Evolutionary conservation across 92 coral and sea anemone genomes (phyloP).

Genomic region (Anthopleura xanthogrammica): DNA sequence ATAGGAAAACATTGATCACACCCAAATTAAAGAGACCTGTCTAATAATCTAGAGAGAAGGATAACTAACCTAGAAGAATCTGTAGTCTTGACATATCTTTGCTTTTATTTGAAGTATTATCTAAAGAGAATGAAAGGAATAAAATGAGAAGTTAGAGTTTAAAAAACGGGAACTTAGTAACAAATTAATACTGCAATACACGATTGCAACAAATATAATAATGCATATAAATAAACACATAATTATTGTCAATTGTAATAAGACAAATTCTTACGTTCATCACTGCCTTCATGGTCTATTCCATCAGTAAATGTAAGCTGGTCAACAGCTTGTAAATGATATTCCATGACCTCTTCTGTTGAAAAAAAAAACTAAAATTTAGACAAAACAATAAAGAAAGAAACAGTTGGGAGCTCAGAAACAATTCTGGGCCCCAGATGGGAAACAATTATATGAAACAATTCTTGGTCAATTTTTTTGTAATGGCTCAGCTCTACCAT

Average conservation of each 20-base stretch:
- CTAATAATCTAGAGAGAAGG: background rate
- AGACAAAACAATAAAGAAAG: background rate
- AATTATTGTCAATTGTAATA: too few relatives aligned
- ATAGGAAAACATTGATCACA: too few relatives aligned
- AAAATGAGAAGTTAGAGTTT: background rate
- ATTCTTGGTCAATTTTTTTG: too few relatives aligned
- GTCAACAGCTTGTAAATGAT: slow-evolving; percentile 89
- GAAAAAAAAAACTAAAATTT: background rate
- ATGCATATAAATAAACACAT: too few relatives aligned
- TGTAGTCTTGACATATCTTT: slow-evolving; percentile 30
- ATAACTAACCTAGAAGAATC: slow-evolving; percentile 21
- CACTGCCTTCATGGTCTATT: slow-evolving; percentile 39
- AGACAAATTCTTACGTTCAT: slow-evolving; percentile 20
- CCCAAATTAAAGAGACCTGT: too few relatives aligned
- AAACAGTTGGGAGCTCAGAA: too few relatives aligned
- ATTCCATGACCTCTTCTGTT: slow-evolving; percentile 89
- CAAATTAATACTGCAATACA: too few relatives aligned
- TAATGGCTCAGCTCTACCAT: too few relatives aligned
- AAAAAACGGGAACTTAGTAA: background rate
- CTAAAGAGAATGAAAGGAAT: background rate
- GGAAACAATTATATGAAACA: too few relatives aligned
- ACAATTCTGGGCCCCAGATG: too few relatives aligned
- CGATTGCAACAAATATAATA: too few relatives aligned
- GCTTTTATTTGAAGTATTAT: background rate
- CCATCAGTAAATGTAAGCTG: slow-evolving; percentile 66